Evolutionary conservation across 2,888 invertebrate genomes (phyloP).

Genomic region (Chironomus riparius): DNA sequence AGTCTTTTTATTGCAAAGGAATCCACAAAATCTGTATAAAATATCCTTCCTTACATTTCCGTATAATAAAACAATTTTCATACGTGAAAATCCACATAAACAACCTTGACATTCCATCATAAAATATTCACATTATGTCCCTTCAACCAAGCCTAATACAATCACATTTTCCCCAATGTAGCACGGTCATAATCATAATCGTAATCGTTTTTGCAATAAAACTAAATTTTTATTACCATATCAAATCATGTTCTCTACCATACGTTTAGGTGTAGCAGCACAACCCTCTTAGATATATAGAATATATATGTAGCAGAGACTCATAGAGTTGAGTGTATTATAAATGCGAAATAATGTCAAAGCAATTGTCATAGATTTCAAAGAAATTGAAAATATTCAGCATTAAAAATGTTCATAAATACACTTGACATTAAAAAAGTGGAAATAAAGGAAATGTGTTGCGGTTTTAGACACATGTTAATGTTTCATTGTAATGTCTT

Average conservation of each 20-base stretch:
- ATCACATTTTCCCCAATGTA: background rate
- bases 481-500: background rate
- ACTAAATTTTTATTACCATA: constrained; percentile 18
- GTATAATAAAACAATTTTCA: background rate
- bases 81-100: background rate
- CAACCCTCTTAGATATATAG: background rate
- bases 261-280: background rate
- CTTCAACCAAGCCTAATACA: background rate
- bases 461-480: background rate
- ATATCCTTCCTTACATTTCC: background rate
- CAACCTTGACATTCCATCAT: constrained; percentile 23
- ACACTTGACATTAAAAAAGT: constrained; percentile 16
- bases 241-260: constrained; percentile 5
- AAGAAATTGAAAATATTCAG: background rate
- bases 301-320: background rate
- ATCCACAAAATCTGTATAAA: background rate
- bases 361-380: constrained; percentile 25
- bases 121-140: constrained; percentile 22
- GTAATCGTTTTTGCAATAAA: constrained; percentile 26
- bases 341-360: constrained; percentile 15
- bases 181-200: constrained; percentile 11
- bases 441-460: constrained; percentile 15
- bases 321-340: too few species aligned
- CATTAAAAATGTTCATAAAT: background rate
- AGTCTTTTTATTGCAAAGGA: too few species aligned